phyloP scores from a whole-genome alignment of 2,113 vertebrate genomes.

The Datnioides undecimradiatus region DNA sequence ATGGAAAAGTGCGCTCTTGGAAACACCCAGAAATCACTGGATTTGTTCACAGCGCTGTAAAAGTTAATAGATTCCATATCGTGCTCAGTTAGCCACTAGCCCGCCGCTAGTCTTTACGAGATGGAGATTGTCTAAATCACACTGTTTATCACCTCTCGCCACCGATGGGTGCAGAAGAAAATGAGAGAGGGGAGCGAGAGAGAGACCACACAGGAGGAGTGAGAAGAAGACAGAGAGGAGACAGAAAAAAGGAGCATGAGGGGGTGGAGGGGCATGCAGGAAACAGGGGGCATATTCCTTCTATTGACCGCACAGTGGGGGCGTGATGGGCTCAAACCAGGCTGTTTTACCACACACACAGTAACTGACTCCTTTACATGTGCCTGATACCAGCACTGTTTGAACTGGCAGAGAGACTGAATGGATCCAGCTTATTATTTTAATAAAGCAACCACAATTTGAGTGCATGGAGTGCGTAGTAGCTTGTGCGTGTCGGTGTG shows the following conservation, averaged over 20 bases:
- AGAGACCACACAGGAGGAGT: conserved; percentile 71
- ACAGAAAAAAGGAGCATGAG: conserved; percentile 37
- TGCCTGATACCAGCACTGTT: conserved; percentile 57
- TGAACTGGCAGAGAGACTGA: conserved; percentile 63
- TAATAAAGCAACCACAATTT: conserved; percentile 67
- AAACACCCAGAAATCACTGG: conserved; percentile 29
- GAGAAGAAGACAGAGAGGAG: conserved; percentile 22
- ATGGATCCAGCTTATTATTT: conserved; percentile 70
- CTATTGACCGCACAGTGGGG: conserved; percentile 69
- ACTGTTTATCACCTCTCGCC: conserved; percentile 40
- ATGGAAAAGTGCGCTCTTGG: conserved; percentile 23
- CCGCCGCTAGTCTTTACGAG: conserved; percentile 30
- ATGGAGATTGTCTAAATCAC: conserved; percentile 53
- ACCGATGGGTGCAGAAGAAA: conserved; percentile 10
- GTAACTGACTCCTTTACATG: conserved; percentile 39
- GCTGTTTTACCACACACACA: conserved; percentile 31
- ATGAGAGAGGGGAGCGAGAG: conserved; percentile 35
- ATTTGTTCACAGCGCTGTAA: conserved; percentile 45
- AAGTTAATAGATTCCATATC: conserved; percentile 53
- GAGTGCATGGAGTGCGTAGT: conserved; percentile 22
- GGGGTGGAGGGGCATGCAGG: conserved; percentile 65
- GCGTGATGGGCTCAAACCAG: conserved; percentile 45
- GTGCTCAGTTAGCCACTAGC: conserved; percentile 25
- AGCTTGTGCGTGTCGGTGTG: conserved; percentile 14
- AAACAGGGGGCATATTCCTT: conserved; percentile 65